These are phyloP conservation scores for Lucilia cuprina DNA, from an alignment of 1,140 invertebrate species.

Conservation along the genomic window DNA sequence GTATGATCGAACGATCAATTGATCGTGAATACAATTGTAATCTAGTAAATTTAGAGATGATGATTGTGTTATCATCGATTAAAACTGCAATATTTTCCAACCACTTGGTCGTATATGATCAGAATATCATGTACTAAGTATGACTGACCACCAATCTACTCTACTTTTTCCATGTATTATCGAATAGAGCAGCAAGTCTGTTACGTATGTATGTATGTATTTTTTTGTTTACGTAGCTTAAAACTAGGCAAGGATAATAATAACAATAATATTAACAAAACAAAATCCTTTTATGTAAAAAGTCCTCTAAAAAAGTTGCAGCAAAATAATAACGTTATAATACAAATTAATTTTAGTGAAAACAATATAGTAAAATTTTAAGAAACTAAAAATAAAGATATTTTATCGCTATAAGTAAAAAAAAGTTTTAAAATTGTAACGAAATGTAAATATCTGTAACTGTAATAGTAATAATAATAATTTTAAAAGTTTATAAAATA, in stretches of 20 bases:
- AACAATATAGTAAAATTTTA: background rate
- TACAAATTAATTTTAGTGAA: constrained; percentile 12
- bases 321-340: background rate
- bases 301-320: background rate
- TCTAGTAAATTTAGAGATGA: no score
- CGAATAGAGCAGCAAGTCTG: background rate
- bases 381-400: background rate
- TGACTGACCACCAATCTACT: no score
- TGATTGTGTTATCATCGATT: no score
- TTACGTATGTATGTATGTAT: background rate
- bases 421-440: background rate
- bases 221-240: background rate
- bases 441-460: background rate
- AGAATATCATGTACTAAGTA: no score
- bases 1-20: no score
- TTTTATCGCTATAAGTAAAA: constrained; percentile 7
- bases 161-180: background rate
- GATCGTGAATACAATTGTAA: no score
- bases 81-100: no score
- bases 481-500: no score
- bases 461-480: background rate
- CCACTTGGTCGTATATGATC: no score
- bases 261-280: background rate
- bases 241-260: background rate
- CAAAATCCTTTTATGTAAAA: background rate